Conservation (phyloP, 2,797 vertebrate genomes). For the Hippoglossus hippoglossus region DNA sequence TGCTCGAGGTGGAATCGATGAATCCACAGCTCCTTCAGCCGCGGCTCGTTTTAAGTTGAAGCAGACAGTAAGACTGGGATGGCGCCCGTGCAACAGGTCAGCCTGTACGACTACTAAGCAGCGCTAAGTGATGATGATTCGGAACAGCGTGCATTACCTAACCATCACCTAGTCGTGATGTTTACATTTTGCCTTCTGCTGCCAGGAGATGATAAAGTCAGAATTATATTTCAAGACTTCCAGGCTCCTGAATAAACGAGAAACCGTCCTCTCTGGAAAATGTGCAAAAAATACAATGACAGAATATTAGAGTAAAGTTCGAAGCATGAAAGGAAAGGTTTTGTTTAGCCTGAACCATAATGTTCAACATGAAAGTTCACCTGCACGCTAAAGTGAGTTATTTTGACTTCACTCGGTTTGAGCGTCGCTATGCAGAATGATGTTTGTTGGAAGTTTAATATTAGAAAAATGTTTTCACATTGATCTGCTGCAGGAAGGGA, state of each 20-base stretch:
- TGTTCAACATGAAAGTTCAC: not conserved
- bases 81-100: slow-evolving; percentile 62
- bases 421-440: slow-evolving; percentile 12
- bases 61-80: slow-evolving; percentile 40
- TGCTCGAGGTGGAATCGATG: slow-evolving; percentile 34
- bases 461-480: slow-evolving; percentile 1
- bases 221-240: slow-evolving; percentile 17
- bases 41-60: slow-evolving; percentile 45
- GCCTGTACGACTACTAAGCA: slow-evolving; percentile 37
- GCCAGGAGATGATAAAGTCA: too few species aligned
- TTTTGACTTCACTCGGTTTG: slow-evolving; percentile 7
- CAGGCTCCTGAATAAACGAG: slow-evolving; percentile 7
- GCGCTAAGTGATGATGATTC: slow-evolving; percentile 48
- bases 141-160: slow-evolving; percentile 36
- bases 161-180: slow-evolving; percentile 37
- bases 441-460: not conserved
- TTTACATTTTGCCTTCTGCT: not conserved
- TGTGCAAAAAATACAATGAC: not conserved
- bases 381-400: not conserved
- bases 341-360: not conserved
- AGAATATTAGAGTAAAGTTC: not conserved
- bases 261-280: not conserved
- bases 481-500: not conserved
- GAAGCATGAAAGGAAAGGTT: slow-evolving; percentile 1
- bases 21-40: slow-evolving; percentile 34